phyloP scores from a whole-genome alignment of 2,113 vertebrate genomes.

The Syngnathus floridae region DNA sequence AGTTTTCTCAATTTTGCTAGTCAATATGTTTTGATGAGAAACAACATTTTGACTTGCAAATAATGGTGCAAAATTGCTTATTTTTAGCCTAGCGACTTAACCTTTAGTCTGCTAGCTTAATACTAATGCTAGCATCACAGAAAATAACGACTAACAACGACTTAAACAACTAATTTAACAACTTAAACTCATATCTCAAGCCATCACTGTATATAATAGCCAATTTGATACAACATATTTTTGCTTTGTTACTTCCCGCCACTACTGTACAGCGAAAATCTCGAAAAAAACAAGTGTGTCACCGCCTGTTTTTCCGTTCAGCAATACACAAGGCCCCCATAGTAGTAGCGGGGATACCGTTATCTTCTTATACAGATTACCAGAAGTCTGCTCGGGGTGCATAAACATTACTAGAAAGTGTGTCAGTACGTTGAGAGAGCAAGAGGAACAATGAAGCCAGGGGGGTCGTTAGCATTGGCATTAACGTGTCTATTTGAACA shows the following conservation, averaged over 20 bases:
- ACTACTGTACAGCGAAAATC: background rate
- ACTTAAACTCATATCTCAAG: background rate
- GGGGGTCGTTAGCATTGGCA: constrained; percentile 66
- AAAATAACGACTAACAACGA: background rate
- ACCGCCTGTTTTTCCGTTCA: constrained; percentile 31
- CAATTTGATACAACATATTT: background rate
- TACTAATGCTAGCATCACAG: background rate
- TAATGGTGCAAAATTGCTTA: too few relatives aligned
- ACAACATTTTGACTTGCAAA: too few relatives aligned
- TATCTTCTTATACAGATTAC: constrained; percentile 61
- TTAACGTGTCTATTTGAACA: constrained; percentile 59
- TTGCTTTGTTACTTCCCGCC: background rate
- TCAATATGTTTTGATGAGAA: too few relatives aligned
- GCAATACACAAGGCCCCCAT: constrained; percentile 34
- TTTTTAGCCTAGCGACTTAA: background rate
- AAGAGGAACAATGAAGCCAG: constrained; percentile 53
- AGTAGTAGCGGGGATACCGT: constrained; percentile 36
- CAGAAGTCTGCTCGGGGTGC: constrained; percentile 51
- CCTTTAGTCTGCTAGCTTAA: background rate
- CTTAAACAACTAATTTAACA: background rate
- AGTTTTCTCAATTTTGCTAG: too few relatives aligned
- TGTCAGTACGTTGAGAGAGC: constrained; percentile 49
- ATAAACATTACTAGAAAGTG: constrained; percentile 65
- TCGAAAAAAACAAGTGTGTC: constrained; percentile 17
- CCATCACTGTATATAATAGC: background rate